Evolutionary conservation across 2,888 invertebrate species (phyloP).

Genomic region (Hofmannophila pseudospretella): DNA sequence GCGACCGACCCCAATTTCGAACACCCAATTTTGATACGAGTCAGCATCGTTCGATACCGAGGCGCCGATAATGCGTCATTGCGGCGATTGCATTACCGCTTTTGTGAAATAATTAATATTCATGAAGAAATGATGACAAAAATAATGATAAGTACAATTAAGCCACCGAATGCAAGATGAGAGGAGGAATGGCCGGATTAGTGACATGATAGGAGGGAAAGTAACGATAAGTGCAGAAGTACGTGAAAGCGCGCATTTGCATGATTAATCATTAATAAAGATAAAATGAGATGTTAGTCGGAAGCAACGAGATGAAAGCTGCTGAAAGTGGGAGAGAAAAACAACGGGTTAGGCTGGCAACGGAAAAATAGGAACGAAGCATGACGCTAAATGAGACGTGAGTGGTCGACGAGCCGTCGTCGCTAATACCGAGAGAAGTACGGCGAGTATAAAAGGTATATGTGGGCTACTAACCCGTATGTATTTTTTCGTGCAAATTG

Average conservation of each 20-base stretch:
- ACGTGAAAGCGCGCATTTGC: slow-evolving; percentile 56
- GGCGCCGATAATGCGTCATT: slow-evolving; percentile 57
- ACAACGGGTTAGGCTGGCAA: slow-evolving; percentile 71
- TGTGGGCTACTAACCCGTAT: slow-evolving; percentile 80
- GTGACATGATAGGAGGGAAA: slow-evolving; percentile 46
- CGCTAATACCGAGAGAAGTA: slow-evolving; percentile 53
- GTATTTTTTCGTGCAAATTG: slow-evolving; percentile 80
- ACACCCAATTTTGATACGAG: slow-evolving; percentile 47
- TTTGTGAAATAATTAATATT: slow-evolving; percentile 75
- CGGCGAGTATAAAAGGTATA: slow-evolving; percentile 63
- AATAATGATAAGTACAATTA: slow-evolving; percentile 55
- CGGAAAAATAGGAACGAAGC: slow-evolving; percentile 70
- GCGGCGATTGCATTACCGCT: slow-evolving; percentile 77
- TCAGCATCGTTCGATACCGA: slow-evolving; percentile 30
- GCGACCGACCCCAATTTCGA: slow-evolving; percentile 32
- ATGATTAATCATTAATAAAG: slow-evolving; percentile 57
- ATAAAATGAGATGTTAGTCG: slow-evolving; percentile 63
- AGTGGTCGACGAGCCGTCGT: slow-evolving; percentile 48
- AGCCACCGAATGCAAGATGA: slow-evolving; percentile 50
- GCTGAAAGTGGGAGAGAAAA: slow-evolving; percentile 48
- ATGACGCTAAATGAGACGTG: slow-evolving; percentile 68
- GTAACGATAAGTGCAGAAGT: slow-evolving; percentile 62
- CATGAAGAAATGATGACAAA: slow-evolving; percentile 66
- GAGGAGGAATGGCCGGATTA: slow-evolving; percentile 46
- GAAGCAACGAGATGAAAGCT: slow-evolving; percentile 72